Evolutionary conservation across 1,140 invertebrate species (phyloP).

Genomic region (Zaprionus kolodkinae): DNA sequence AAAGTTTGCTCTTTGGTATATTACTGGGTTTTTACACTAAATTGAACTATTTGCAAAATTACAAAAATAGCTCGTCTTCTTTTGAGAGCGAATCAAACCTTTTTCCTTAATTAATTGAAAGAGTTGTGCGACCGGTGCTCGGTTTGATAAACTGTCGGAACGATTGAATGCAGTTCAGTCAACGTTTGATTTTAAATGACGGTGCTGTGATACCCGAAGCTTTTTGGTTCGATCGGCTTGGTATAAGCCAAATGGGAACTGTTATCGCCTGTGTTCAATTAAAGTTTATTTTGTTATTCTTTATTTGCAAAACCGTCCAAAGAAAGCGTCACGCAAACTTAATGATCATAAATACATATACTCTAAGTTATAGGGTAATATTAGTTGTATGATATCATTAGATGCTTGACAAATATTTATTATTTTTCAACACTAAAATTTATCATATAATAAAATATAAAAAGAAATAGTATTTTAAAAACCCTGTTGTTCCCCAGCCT

Average conservation of each 20-base stretch:
- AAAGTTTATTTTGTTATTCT: slow-evolving; percentile 75
- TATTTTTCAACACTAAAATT: no score
- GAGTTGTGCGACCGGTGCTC: slow-evolving; percentile 18
- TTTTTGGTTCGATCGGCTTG: slow-evolving; percentile 53
- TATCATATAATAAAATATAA: no score
- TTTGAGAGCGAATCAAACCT: slow-evolving; percentile 52
- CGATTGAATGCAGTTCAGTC: slow-evolving; percentile 56
- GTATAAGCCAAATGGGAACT: slow-evolving; percentile 56
- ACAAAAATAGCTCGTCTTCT: background rate
- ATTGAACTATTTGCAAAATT: background rate
- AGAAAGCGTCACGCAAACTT: slow-evolving; percentile 43
- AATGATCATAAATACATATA: background rate
- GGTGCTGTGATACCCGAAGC: slow-evolving; percentile 23
- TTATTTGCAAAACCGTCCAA: slow-evolving; percentile 68
- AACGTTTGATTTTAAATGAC: slow-evolving; percentile 60
- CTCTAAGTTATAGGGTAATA: background rate
- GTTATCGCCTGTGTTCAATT: slow-evolving; percentile 74
- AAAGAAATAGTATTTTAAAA: no score
- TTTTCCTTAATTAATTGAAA: slow-evolving; percentile 68
- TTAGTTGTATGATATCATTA: no score
- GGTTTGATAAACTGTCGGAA: slow-evolving; percentile 35
- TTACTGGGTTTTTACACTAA: background rate
- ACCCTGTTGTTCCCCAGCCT: no score
- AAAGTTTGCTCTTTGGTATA: background rate
- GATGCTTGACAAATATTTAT: no score